These are phyloP conservation scores for Rhagoletis pomonella DNA, from an alignment of 1,140 invertebrate species.

Conservation along the genomic window DNA sequence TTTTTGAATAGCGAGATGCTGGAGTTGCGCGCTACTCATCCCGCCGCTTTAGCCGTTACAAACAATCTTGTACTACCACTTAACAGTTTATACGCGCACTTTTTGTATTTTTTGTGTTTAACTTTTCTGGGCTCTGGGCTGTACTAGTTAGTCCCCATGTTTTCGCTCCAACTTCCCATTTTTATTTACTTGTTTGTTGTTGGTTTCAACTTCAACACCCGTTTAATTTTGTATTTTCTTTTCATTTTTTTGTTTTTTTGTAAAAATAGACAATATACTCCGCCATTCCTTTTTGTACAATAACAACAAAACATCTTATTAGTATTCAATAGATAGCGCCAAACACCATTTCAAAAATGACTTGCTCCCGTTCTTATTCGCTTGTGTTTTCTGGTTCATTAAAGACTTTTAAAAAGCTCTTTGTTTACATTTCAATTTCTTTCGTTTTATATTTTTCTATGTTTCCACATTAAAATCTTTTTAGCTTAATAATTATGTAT, in stretches of 20 bases:
- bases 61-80: too few relatives aligned
- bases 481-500: constrained; percentile 54
- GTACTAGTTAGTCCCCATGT: too few relatives aligned
- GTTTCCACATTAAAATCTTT: constrained; percentile 53
- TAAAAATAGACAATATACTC: constrained; percentile 40
- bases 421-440: constrained; percentile 33
- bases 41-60: background rate
- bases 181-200: background rate
- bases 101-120: background rate
- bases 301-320: constrained; percentile 46
- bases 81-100: background rate
- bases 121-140: too few relatives aligned
- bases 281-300: constrained; percentile 26
- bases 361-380: background rate
- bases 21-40: background rate
- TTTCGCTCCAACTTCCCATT: background rate
- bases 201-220: constrained; percentile 1
- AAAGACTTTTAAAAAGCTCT: constrained; percentile 43
- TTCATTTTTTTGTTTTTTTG: background rate
- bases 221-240: background rate
- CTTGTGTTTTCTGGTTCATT: background rate
- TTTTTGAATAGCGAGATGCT: background rate
- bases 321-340: constrained; percentile 33
- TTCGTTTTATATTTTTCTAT: constrained; percentile 32
- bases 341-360: background rate